Evolutionary conservation across 2,888 invertebrate genomes (phyloP), one percentile per base, ranked within the genome.

Genomic region (Xestobium rufovillosum): DNA sequence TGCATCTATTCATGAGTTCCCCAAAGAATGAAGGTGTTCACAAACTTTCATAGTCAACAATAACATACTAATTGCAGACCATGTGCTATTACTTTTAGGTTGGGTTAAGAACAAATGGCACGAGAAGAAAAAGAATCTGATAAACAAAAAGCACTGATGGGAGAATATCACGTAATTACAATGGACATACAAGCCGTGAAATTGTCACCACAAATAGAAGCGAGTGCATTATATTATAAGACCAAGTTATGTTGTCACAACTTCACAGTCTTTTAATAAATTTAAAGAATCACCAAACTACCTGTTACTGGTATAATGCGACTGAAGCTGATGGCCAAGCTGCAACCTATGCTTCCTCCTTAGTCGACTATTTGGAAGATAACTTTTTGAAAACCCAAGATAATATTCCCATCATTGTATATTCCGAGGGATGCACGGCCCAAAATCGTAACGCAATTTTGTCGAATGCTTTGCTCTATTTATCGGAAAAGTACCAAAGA

Each of bases 401-500:
- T 14, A 34, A 34, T 26, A 27, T 31, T 10, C 2, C 45, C 8
- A 30, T 54, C n/a, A 43, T 53, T 11, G 39, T 56, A n/a, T 55
- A 44, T 26, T 49, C 45, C 16, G 50, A 55, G 39, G 50, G 50
- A 3, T 55, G 54, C 36, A 44, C 44, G 1, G 39, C 43, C 23
- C 55, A 55, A 39, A 56, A 57, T 34, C 26, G 48, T 26, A n/a
- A 54, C 36, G 31, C 41, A 2, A 36, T 42, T n/a, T 12, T 59
- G 34, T 44, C 56, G 2, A 55, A 50, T 40, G 53, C 57, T 8
- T 38, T 59, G 17, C 39, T 54, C 13, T 31, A 47, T 11, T 46
- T 51, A 17, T 30, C 52, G 8, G 34, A 45, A 12, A 31, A 44
- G 31, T 34, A 46, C 9, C 42, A 48, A 6, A 39, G 47, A 12